phyloP scores from a whole-genome alignment of 2,113 vertebrate species.

The Ascaphus truei region DNA sequence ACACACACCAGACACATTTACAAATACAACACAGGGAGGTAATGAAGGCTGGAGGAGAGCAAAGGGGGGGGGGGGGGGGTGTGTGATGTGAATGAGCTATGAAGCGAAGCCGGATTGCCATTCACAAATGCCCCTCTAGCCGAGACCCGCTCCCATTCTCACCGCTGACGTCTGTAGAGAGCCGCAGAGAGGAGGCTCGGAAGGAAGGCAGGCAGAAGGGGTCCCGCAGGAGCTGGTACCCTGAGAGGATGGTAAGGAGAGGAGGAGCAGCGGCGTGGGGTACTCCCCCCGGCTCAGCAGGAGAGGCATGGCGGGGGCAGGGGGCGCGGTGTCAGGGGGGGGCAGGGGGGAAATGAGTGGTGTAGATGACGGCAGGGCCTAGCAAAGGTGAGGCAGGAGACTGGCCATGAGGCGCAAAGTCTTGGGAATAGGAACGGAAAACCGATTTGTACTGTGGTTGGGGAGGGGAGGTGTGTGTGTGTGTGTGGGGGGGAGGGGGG shows the following conservation, averaged over 20 bases:
- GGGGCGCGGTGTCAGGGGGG: constrained; percentile 34
- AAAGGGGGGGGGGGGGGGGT: too few relatives aligned
- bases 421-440: constrained; percentile 81
- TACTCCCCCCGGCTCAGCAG: too few relatives aligned
- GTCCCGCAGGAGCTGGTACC: constrained; percentile 78
- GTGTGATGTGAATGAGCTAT: not conserved
- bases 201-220: constrained; percentile 86
- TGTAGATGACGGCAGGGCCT: constrained; percentile 71
- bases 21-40: not conserved
- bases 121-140: not conserved
- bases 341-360: constrained; percentile 64
- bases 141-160: constrained; percentile 55
- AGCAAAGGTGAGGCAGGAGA: constrained; percentile 68
- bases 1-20: not conserved
- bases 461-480: constrained; percentile 14
- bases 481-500: constrained; percentile 24
- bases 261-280: constrained; percentile 70
- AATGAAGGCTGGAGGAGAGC: not conserved
- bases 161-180: constrained; percentile 88
- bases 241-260: constrained; percentile 69
- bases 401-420: constrained; percentile 69
- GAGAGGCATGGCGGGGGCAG: constrained; percentile 2
- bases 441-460: constrained; percentile 68
- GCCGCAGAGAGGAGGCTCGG: constrained; percentile 87
- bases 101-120: constrained; percentile 4